Evolutionary conservation across 2,113 vertebrate genomes (phyloP).

Genomic region (Rhinolophus ferrumequinum): DNA sequence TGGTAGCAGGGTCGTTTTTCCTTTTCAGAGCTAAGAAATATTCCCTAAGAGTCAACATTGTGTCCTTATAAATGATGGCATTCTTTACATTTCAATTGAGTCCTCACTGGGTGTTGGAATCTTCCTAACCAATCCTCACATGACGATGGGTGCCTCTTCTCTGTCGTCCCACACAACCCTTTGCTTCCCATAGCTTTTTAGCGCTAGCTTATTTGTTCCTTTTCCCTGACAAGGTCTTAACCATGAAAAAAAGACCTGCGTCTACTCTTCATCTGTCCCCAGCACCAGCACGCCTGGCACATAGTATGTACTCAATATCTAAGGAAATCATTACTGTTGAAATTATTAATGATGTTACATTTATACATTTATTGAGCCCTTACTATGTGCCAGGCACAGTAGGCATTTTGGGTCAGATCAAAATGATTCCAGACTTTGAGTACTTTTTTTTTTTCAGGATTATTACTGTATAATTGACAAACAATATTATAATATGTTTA

Average conservation of each 20-base stretch:
- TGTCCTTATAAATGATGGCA: background rate
- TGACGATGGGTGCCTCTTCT: background rate
- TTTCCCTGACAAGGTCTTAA: background rate
- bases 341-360: background rate
- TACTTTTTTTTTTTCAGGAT: background rate
- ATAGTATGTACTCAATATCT: background rate
- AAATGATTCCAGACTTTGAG: conserved; percentile 21
- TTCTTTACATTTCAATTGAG: background rate
- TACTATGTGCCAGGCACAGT: background rate
- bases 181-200: background rate
- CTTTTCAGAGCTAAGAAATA: background rate
- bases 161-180: background rate
- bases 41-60: background rate
- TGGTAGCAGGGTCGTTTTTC: background rate
- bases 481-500: background rate
- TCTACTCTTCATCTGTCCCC: background rate
- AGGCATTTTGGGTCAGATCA: background rate
- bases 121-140: background rate
- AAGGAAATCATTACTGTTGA: background rate
- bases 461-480: background rate
- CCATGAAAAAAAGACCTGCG: background rate
- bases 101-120: background rate
- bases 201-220: background rate
- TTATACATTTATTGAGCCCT: background rate
- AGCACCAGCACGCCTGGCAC: background rate